Conservation (phyloP, 2,888 invertebrate genomes). For the Limnephilus rhombicus region DNA sequence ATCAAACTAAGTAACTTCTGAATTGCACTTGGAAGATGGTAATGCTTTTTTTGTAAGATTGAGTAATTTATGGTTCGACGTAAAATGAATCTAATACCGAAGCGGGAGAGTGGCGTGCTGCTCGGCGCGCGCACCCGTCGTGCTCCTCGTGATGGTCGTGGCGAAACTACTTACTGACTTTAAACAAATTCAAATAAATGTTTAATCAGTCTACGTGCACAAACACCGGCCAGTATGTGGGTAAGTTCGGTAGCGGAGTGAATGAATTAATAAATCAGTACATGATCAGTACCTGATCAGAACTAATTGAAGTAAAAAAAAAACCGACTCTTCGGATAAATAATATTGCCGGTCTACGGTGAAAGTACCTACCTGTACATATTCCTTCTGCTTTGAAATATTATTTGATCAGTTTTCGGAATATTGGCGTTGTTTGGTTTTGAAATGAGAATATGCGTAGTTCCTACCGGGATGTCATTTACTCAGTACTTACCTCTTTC, state of each 20-base stretch:
- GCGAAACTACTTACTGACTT: background rate
- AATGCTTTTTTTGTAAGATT: background rate
- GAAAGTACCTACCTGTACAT: background rate
- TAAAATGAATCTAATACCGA: background rate
- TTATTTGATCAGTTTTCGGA: no score
- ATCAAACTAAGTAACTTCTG: background rate
- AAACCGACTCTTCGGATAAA: background rate
- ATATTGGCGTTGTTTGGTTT: no score
- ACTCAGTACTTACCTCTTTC: no score
- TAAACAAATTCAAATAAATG: background rate
- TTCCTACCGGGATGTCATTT: no score
- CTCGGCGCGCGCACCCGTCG: constrained; percentile 40
- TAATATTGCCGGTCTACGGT: background rate
- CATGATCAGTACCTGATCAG: background rate
- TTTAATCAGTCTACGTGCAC: constrained; percentile 8
- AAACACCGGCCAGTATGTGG: background rate
- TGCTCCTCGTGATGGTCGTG: constrained; percentile 35
- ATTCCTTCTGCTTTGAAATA: no score
- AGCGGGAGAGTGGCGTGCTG: constrained; percentile 4
- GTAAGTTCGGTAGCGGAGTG: background rate
- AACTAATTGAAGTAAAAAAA: background rate
- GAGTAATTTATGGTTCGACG: background rate
- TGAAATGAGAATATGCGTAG: no score
- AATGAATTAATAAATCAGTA: constrained; percentile 5
- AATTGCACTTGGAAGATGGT: background rate